These are phyloP conservation scores for Teleiodes luculella DNA, from an alignment of 2,888 invertebrate species.

Conservation along the genomic window DNA sequence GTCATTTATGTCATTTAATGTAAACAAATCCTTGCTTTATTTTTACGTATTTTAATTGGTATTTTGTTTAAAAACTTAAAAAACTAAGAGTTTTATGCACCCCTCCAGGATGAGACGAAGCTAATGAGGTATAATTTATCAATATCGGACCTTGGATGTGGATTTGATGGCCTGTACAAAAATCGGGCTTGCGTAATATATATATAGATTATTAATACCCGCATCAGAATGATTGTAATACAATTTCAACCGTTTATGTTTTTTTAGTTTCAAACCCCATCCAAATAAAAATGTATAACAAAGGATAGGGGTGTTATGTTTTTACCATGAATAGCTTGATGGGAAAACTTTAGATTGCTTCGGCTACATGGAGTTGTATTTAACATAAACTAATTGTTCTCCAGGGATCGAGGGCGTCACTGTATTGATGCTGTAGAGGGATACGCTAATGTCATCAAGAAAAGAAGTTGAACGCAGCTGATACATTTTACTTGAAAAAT, in stretches of 20 bases:
- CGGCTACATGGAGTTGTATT: slow-evolving; percentile 32
- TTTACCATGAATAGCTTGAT: slow-evolving; percentile 54
- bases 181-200: no score
- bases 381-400: slow-evolving; percentile 40
- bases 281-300: slow-evolving; percentile 34
- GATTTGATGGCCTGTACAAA: no score
- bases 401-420: slow-evolving; percentile 29
- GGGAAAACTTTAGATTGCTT: slow-evolving; percentile 60
- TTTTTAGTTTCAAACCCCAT: slow-evolving; percentile 12
- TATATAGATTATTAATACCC: slow-evolving; percentile 3
- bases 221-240: slow-evolving; percentile 6
- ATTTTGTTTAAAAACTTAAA: no score
- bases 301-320: slow-evolving; percentile 63
- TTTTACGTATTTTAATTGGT: no score
- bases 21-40: no score
- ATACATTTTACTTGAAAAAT: no score
- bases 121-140: no score
- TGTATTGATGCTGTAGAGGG: slow-evolving; percentile 1
- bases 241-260: slow-evolving; percentile 35
- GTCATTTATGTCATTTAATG: no score
- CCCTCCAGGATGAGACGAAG: no score
- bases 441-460: not conserved
- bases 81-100: no score
- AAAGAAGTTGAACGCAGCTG: not conserved
- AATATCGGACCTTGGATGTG: no score